phyloP scores from a whole-genome alignment of 2,888 invertebrate species.

The Drosophila subquinaria region DNA sequence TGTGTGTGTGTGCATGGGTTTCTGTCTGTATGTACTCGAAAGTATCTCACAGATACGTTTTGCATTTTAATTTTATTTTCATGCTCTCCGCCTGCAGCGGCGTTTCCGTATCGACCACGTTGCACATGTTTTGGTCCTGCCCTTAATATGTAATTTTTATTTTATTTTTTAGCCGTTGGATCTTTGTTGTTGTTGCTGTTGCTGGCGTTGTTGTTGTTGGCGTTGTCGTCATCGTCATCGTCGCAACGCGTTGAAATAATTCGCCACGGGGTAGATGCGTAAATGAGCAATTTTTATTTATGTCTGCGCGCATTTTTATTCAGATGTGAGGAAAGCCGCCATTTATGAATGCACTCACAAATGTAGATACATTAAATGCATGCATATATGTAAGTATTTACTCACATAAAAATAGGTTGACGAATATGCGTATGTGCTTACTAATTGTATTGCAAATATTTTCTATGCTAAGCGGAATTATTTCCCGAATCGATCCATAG shows the following conservation, averaged over 20 bases:
- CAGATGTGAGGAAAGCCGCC: constrained; percentile 49
- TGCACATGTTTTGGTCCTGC: constrained; percentile 67
- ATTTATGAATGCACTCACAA: constrained; percentile 27
- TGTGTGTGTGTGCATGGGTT: constrained; percentile 2
- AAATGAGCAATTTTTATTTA: constrained; percentile 77
- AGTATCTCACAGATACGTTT: constrained; percentile 71
- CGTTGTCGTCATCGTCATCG: constrained; percentile 33
- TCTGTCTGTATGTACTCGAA: constrained; percentile 20
- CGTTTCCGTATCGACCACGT: constrained; percentile 59
- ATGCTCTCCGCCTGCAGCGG: constrained; percentile 63
- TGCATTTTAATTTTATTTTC: constrained; percentile 79
- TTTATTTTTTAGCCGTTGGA: constrained; percentile 28
- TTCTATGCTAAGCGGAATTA: too few relatives aligned
- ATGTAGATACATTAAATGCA: constrained; percentile 8
- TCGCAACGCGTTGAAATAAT: constrained; percentile 69
- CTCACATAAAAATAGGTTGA: constrained; percentile 8
- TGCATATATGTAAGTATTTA: constrained; percentile 11
- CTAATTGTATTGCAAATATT: neutral
- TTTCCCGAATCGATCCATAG: neutral
- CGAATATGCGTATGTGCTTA: neutral
- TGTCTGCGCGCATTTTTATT: constrained; percentile 51
- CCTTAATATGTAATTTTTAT: constrained; percentile 44
- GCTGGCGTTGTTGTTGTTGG: constrained; percentile 3
- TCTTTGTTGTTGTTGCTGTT: constrained; percentile 25
- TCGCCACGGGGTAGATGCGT: constrained; percentile 76